Conservation (phyloP, 2,113 vertebrate genomes). For the Myanophis thanlyinensis region DNA sequence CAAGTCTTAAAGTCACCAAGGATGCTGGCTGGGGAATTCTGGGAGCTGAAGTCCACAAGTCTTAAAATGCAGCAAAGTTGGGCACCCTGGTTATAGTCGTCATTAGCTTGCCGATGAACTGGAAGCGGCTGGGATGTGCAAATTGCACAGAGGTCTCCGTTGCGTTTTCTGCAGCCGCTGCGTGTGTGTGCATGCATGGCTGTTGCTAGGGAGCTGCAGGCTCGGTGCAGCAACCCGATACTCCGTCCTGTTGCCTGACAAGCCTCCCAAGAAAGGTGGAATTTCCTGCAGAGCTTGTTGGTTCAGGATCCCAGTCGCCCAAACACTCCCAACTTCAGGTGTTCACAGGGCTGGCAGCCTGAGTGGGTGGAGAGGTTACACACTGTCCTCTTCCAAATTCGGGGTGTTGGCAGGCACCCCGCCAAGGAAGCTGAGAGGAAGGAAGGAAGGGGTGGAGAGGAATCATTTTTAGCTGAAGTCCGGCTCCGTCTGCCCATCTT, state of each 20-base stretch:
- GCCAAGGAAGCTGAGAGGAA: neutral
- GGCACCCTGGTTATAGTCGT: accelerated
- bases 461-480: neutral
- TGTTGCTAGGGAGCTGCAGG: neutral
- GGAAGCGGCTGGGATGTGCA: neutral
- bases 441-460: too few species aligned
- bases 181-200: neutral
- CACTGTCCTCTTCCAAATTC: accelerated
- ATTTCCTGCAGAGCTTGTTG: neutral
- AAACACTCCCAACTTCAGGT: neutral
- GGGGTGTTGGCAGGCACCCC: neutral
- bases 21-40: too few species aligned
- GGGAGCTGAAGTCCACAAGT: too few species aligned
- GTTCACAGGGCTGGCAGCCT: neutral
- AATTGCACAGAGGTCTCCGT: neutral
- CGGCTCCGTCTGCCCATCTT: neutral
- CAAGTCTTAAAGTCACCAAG: too few species aligned
- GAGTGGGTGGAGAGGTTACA: neutral
- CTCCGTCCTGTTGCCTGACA: accelerated
- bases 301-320: neutral
- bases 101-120: accelerated
- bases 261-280: neutral
- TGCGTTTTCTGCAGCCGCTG: neutral
- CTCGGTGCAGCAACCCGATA: neutral
- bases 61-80: neutral